Evolutionary conservation across 2,888 invertebrate genomes (phyloP).

Genomic region (Allacma fusca): DNA sequence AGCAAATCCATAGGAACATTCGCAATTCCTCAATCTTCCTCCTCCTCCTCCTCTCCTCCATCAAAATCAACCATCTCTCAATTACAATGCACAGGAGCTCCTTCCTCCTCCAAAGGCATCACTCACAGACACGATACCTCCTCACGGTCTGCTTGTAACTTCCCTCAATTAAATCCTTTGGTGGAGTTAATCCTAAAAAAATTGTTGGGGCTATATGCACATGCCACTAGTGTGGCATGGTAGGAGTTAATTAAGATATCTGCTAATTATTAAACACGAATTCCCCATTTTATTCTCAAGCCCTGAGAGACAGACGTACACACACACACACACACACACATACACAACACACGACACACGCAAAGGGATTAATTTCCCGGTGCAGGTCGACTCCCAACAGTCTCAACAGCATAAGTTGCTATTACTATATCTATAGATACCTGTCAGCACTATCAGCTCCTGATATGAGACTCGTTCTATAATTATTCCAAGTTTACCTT

Average conservation of each 20-base stretch:
- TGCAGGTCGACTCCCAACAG: background rate
- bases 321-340: background rate
- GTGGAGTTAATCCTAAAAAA: too few species aligned
- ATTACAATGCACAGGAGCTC: too few species aligned
- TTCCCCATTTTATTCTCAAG: background rate
- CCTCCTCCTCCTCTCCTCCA: background rate
- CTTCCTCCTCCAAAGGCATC: background rate
- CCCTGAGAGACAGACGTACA: background rate
- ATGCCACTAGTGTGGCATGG: slow-evolving; percentile 12
- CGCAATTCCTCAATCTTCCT: slow-evolving; percentile 10
- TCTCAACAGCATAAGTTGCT: too few species aligned
- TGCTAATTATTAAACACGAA: slow-evolving; percentile 28
- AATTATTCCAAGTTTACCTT: too few species aligned
- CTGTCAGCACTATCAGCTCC: too few species aligned
- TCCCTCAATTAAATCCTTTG: too few species aligned
- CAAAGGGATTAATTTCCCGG: background rate
- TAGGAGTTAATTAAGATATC: slow-evolving; percentile 30
- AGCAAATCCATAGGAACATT: background rate
- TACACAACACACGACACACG: too few species aligned
- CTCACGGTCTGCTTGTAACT: too few species aligned
- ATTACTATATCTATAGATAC: too few species aligned
- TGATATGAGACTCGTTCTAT: too few species aligned
- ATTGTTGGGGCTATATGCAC: too few species aligned
- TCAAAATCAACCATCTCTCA: slow-evolving; percentile 7
- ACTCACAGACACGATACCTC: too few species aligned